These are phyloP conservation scores for Drosophila virilis DNA, from an alignment of 1,140 invertebrate species.

Conservation along the genomic window DNA sequence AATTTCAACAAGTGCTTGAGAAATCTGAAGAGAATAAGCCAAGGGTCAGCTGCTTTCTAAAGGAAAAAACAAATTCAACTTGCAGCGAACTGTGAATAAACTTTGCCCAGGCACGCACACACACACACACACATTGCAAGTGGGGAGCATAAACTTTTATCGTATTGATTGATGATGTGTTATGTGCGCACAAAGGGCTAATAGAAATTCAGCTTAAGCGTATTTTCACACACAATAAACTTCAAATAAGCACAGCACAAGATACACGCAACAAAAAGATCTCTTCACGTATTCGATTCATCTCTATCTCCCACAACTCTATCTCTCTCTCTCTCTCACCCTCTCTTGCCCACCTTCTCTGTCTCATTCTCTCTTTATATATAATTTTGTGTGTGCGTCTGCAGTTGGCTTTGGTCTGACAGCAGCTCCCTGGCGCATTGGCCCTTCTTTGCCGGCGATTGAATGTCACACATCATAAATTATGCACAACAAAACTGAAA, in stretches of 20 bases:
- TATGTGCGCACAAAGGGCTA: slow-evolving; percentile 80
- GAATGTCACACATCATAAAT: slow-evolving; percentile 83
- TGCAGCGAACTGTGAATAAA: slow-evolving; percentile 50
- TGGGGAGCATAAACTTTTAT: slow-evolving; percentile 59
- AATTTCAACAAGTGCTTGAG: slow-evolving; percentile 4
- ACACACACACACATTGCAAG: slow-evolving; percentile 2
- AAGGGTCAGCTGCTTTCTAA: background rate
- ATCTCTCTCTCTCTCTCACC: background rate
- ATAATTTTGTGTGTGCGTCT: slow-evolving; percentile 1
- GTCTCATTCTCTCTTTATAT: background rate
- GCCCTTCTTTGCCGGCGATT: slow-evolving; percentile 59
- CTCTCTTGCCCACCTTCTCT: too few relatives aligned
- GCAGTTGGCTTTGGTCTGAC: slow-evolving; percentile 24
- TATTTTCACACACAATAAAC: slow-evolving; percentile 83
- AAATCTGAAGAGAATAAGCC: background rate
- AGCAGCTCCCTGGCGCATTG: slow-evolving; percentile 44
- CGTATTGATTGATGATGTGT: slow-evolving; percentile 81
- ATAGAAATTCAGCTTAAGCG: slow-evolving; percentile 82
- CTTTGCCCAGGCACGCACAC: slow-evolving; percentile 24
- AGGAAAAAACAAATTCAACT: slow-evolving; percentile 26
- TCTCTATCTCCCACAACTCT: slow-evolving; percentile 1
- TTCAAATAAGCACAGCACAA: slow-evolving; percentile 69
- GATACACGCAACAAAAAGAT: slow-evolving; percentile 51
- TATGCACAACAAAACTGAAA: slow-evolving; percentile 72
- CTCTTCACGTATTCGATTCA: slow-evolving; percentile 64